These are phyloP conservation scores for Rhipidura dahli DNA, from an alignment of 2,113 vertebrate species.

Conservation along the genomic window DNA sequence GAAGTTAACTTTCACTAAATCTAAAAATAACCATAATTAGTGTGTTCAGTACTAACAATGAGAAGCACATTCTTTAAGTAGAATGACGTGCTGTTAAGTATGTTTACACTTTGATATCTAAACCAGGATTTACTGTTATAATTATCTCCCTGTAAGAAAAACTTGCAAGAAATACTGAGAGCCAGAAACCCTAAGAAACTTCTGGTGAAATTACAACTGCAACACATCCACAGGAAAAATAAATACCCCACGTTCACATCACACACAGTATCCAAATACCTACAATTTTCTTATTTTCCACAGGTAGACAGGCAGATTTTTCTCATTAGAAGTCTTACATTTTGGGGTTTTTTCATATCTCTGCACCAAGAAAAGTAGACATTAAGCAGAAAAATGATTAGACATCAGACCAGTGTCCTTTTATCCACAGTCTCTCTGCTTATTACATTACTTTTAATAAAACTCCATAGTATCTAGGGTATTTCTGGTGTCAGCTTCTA, in stretches of 20 bases:
- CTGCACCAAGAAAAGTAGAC: background rate
- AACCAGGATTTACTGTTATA: constrained; percentile 15
- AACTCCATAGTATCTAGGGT: background rate
- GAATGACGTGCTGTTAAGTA: background rate
- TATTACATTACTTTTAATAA: background rate
- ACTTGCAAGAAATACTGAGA: background rate
- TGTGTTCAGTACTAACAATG: background rate
- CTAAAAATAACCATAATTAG: constrained; percentile 13
- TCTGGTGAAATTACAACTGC: background rate
- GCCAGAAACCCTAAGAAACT: background rate
- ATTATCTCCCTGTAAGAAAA: background rate
- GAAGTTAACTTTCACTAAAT: background rate
- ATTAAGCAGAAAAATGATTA: background rate
- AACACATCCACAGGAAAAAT: background rate
- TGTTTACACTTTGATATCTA: background rate
- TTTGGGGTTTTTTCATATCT: rapidly evolving
- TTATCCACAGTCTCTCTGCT: background rate
- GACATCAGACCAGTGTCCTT: background rate
- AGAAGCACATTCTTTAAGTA: background rate
- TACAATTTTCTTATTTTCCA: background rate
- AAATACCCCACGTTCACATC: background rate
- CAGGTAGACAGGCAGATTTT: background rate
- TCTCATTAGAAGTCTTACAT: background rate
- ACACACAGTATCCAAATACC: background rate
- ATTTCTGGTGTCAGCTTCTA: background rate